Conservation (phyloP, 2,888 invertebrate species). For the Amphimallon solstitiale region DNA sequence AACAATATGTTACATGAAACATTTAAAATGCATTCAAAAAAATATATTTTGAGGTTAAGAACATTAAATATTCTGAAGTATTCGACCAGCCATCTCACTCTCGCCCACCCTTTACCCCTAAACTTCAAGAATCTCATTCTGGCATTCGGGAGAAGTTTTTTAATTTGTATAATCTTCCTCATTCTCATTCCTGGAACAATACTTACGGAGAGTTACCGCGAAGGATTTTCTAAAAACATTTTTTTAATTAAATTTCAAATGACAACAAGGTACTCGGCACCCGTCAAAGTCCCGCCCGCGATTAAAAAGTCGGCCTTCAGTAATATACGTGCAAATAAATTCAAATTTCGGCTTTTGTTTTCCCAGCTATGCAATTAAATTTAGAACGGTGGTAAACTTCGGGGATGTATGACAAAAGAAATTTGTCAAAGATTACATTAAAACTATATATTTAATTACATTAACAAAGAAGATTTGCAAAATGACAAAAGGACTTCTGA, state of each 20-base stretch:
- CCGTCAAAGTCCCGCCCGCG: conserved; percentile 11
- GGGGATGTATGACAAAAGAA: no score
- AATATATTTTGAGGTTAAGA: no score
- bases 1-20: no score
- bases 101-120: neutral
- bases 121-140: conserved; percentile 28
- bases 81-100: neutral
- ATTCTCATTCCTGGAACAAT: conserved; percentile 28
- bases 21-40: no score
- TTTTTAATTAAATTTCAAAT: conserved; percentile 34
- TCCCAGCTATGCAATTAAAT: conserved; percentile 18
- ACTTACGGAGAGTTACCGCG: conserved; percentile 29
- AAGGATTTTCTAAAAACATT: conserved; percentile 28
- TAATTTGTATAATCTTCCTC: conserved; percentile 30
- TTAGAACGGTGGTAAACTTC: conserved; percentile 4
- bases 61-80: no score
- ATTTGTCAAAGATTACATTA: neutral
- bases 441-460: neutral
- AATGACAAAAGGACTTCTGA: no score
- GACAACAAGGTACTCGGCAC: conserved; percentile 29
- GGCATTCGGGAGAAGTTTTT: conserved; percentile 15
- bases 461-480: no score
- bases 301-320: conserved; percentile 25
- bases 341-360: conserved; percentile 31
- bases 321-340: conserved; percentile 33